phyloP scores from a whole-genome alignment of 2,797 vertebrate genomes.

The Anguilla pacifica region DNA sequence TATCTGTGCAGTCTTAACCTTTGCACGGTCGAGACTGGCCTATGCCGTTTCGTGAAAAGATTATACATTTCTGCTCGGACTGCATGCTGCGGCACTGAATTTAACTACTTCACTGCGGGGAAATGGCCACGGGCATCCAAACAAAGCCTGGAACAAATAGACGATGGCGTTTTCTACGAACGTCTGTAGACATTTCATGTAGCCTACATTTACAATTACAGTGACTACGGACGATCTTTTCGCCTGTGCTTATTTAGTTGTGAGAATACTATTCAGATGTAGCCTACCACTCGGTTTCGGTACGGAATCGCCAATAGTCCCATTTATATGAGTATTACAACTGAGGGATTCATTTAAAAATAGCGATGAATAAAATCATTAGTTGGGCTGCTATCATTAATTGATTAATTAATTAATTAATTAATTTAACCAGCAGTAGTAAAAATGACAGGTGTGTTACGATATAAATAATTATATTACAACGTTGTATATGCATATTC shows the following conservation, averaged over 20 bases:
- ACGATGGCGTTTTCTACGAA: background rate
- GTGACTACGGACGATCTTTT: background rate
- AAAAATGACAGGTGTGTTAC: background rate
- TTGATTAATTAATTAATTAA: background rate
- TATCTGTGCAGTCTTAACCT: background rate
- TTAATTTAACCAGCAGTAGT: background rate
- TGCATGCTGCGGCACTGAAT: constrained; percentile 62
- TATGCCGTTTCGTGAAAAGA: background rate
- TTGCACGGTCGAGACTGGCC: background rate
- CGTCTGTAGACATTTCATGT: background rate
- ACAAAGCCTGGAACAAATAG: background rate
- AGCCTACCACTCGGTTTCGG: background rate
- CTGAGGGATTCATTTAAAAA: background rate
- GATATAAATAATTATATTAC: too few species aligned
- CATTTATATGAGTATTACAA: background rate
- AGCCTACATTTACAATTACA: background rate
- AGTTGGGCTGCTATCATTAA: background rate
- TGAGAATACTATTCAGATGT: background rate
- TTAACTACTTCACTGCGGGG: constrained; percentile 61
- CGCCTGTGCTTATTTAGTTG: background rate
- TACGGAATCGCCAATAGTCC: background rate
- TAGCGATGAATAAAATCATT: background rate
- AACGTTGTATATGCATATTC: too few species aligned
- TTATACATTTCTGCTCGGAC: constrained; percentile 36
- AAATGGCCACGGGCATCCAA: background rate